Percentiles rank a stretch among this genome's conserved stretches.
These are phyloP conservation scores for Apeltes quadracus DNA, from an alignment of 2,113 vertebrate genomes.

Conservation along the genomic window DNA sequence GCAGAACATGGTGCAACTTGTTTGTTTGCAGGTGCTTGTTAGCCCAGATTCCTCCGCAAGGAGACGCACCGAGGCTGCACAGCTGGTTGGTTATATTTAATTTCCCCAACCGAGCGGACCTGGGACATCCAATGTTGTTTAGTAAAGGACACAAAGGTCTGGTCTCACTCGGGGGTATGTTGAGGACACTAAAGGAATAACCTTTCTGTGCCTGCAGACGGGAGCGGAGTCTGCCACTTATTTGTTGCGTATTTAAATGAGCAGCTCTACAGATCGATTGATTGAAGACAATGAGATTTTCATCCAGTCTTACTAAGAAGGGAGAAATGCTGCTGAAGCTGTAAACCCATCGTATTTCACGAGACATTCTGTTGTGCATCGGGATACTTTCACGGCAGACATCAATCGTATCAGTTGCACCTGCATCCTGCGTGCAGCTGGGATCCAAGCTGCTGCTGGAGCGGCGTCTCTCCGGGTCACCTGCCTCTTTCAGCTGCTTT, in stretches of 20 bases:
- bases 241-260: neutral
- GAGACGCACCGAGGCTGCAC: slow-evolving; percentile 10
- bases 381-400: neutral
- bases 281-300: neutral
- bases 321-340: neutral
- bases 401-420: neutral
- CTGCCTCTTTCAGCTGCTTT: neutral
- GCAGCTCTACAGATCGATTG: neutral
- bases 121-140: slow-evolving; percentile 7
- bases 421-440: neutral
- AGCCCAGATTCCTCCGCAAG: slow-evolving; percentile 35
- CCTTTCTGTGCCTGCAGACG: slow-evolving; percentile 11
- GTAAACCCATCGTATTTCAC: slow-evolving; percentile 15
- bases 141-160: slow-evolving; percentile 29
- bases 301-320: neutral
- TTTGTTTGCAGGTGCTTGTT: slow-evolving; percentile 48
- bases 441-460: neutral
- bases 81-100: slow-evolving; percentile 52
- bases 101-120: slow-evolving; percentile 28
- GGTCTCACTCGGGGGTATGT: slow-evolving; percentile 16
- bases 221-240: neutral
- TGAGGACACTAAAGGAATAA: slow-evolving; percentile 7
- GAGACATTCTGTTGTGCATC: neutral
- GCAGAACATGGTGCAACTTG: slow-evolving; percentile 5
- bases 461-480: neutral